A percentile compares a stretch with the other conserved stretches of the same genome.
These are phyloP conservation scores for Hirundichthys speculiger DNA, from an alignment of 2,113 vertebrate species.

Conservation along the genomic window DNA sequence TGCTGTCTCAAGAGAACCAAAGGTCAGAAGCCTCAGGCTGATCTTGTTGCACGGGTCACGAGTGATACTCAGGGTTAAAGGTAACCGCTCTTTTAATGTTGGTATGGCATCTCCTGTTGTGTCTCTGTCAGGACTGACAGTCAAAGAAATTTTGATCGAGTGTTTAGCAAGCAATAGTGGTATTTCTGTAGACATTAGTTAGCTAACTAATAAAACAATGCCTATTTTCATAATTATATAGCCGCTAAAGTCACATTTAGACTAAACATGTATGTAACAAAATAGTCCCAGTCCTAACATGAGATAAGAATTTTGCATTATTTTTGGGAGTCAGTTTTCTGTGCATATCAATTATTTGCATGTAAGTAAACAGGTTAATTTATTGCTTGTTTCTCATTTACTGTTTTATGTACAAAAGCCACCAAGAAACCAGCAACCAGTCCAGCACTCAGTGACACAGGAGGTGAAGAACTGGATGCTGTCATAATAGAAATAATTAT, in stretches of 20 bases:
- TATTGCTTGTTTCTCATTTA: no score
- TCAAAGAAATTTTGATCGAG: slow-evolving; percentile 2
- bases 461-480: no score
- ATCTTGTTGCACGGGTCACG: slow-evolving; percentile 32
- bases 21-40: slow-evolving; percentile 35
- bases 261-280: no score
- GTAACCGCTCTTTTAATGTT: slow-evolving; percentile 32
- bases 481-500: no score
- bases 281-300: no score
- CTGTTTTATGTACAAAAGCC: no score
- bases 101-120: neutral
- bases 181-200: neutral
- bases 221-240: neutral
- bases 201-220: neutral
- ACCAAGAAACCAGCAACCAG: no score
- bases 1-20: slow-evolving; percentile 12
- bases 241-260: no score
- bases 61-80: slow-evolving; percentile 42
- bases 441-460: no score
- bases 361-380: no score
- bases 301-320: no score
- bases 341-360: neutral
- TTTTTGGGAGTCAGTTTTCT: neutral
- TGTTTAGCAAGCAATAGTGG: neutral
- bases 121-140: neutral